Percentiles rank a stretch among this genome's conserved stretches.
These are phyloP conservation scores for Phrynocephalus vlangalii DNA, from an alignment of 2,797 vertebrate species.

Conservation along the genomic window DNA sequence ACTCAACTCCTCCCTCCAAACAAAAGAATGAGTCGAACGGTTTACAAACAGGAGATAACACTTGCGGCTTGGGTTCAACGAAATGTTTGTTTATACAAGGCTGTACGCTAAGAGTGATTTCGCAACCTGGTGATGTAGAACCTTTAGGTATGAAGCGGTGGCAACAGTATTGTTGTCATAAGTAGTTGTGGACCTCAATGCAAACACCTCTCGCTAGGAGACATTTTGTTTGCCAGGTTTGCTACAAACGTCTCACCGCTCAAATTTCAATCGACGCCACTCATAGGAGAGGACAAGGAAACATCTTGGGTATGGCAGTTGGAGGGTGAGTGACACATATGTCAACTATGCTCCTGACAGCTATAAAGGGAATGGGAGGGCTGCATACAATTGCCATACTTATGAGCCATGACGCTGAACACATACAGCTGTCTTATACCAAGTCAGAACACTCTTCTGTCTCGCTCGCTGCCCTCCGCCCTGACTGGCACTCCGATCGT, in stretches of 20 bases:
- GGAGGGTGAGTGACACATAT: neutral
- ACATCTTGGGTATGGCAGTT: neutral
- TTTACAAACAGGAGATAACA: neutral
- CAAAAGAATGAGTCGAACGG: neutral
- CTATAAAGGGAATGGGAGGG: neutral
- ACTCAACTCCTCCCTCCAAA: neutral
- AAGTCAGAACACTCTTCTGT: too few relatives aligned
- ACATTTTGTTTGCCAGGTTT: neutral
- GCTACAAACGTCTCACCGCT: neutral
- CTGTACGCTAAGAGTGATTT: neutral
- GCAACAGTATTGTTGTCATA: neutral
- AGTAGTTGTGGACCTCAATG: neutral
- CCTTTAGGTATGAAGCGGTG: neutral
- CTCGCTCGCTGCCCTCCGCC: too few relatives aligned
- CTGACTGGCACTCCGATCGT: neutral
- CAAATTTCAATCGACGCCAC: neutral
- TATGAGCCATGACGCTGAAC: neutral
- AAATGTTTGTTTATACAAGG: slow-evolving; percentile 9
- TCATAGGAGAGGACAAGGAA: neutral
- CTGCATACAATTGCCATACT: neutral
- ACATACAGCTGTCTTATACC: neutral
- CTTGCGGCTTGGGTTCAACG: neutral
- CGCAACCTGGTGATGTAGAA: neutral
- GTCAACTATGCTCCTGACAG: neutral
- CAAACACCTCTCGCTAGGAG: neutral